Base-by-base conservation (phyloP, 2,888 invertebrate genomes). In the Hylaea fasciaria region DNA sequence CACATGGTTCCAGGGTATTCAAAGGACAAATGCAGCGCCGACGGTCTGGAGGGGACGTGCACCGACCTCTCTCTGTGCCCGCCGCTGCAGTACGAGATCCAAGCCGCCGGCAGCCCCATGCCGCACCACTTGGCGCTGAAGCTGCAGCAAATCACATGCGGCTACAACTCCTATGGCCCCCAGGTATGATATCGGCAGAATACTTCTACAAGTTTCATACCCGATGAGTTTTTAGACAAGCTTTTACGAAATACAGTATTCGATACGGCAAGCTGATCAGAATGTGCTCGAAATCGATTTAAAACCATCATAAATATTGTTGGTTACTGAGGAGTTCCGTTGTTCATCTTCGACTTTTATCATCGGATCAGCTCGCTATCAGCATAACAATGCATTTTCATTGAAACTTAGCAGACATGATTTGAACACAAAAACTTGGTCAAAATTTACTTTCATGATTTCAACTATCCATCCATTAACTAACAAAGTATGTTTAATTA, bases 101-200 rank as follows among this genome's bases (percentile, higher is more conserved):
- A 60, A 28, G 71, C 53, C 1, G 82, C 81, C 3, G 88, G 87
- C 2, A 74, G 62, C 1, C 86, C 87, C 0, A 82, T 88, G 77
- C 83, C 87, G 0, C 39, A 61, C 2, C 51, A 74, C 50, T 71
- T 89, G 59, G 77, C 82, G 14, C 67, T 64, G 13, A 86, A 80
- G 56, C 75, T 91, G 0, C 78, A 77, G 12, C 64, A 66, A 0
- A 65, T 88, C 0, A 73, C 77, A 0, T 90, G 91, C 57, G 89
- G 90, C 0, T 91, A 77, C 55, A 71, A 80, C 7, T 48, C 35
- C 1, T 64, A 67, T 12, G 76, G 82, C 5, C 87, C 89, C 14
- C 57, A 87, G 77, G 90, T 90, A 77, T 70, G 63, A 12, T 32
- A 22, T 12, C 29, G 22, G 28, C 13, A 39, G 1, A 37, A 22